Evolutionary conservation across 37 sponge, comb jelly and placozoan genomes (phyloP).

Genomic region (Crambe crambe): DNA sequence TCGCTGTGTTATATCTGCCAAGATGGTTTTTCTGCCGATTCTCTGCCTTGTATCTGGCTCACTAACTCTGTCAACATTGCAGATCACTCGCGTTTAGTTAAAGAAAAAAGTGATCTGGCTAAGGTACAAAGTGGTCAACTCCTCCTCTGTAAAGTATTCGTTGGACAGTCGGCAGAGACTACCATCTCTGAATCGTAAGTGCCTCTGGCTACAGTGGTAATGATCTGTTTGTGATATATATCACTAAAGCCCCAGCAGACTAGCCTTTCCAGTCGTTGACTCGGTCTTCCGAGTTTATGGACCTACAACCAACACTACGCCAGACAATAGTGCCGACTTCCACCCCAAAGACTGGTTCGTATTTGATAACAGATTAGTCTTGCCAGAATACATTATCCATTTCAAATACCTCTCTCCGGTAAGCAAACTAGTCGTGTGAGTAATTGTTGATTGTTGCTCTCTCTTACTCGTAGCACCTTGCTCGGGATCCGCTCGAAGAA

Average conservation of each 20-base stretch:
- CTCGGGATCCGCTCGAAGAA: too few species aligned
- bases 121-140: constrained; percentile 40
- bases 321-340: background rate
- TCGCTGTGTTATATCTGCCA: background rate
- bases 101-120: constrained; percentile 23
- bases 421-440: too few species aligned
- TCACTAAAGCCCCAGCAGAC: background rate
- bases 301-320: background rate
- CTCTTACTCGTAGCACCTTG: too few species aligned
- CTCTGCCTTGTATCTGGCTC: constrained; percentile 23
- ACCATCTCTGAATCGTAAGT: constrained; percentile 9
- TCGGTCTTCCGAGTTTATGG: constrained; percentile 1
- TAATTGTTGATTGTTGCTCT: too few species aligned
- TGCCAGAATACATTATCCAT: constrained; percentile 73
- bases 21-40: constrained; percentile 7
- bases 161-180: constrained; percentile 31
- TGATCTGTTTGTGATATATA: background rate
- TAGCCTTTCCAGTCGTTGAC: background rate
- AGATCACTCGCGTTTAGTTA: constrained; percentile 26
- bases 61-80: constrained; percentile 64
- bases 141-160: constrained; percentile 69
- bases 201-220: background rate
- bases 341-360: constrained; percentile 57
- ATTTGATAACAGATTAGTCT: constrained; percentile 47
- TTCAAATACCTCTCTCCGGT: constrained; percentile 15